These are phyloP conservation scores for Congeria kusceri DNA, from an alignment of 2,888 invertebrate species.

Conservation along the genomic window DNA sequence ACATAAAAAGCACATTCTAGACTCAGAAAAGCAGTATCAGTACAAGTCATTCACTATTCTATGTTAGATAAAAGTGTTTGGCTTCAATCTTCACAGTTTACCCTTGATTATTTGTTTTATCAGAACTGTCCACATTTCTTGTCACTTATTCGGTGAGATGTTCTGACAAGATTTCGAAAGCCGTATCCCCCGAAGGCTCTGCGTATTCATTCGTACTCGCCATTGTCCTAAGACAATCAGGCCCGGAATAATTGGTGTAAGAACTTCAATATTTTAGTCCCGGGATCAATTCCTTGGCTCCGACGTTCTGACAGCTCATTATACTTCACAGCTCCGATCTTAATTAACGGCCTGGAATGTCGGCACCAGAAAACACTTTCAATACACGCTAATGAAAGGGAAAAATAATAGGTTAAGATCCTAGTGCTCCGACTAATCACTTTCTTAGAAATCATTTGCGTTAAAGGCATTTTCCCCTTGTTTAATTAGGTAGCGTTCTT, in stretches of 20 bases:
- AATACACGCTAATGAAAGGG: slow-evolving; percentile 62
- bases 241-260: slow-evolving; percentile 59
- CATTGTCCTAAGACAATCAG: slow-evolving; percentile 60
- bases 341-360: slow-evolving; percentile 67
- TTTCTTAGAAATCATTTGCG: slow-evolving; percentile 67
- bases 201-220: not conserved
- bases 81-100: too few relatives aligned
- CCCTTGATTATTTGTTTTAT: too few relatives aligned
- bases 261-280: slow-evolving; percentile 65
- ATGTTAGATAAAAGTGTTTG: too few relatives aligned
- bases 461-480: slow-evolving; percentile 66
- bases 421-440: slow-evolving; percentile 62
- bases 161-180: not conserved
- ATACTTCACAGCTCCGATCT: slow-evolving; percentile 62
- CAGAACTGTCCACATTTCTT: too few relatives aligned
- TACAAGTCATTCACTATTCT: too few relatives aligned
- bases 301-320: slow-evolving; percentile 65
- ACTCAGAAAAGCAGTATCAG: too few relatives aligned
- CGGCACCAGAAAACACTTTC: slow-evolving; percentile 62
- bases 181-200: not conserved
- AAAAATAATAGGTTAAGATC: slow-evolving; percentile 56
- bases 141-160: too few relatives aligned
- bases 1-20: too few relatives aligned
- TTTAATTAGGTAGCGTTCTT: slow-evolving; percentile 62
- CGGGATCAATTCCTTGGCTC: slow-evolving; percentile 63